These are phyloP conservation scores for Diarsia mendica DNA, from an alignment of 2,888 invertebrate genomes.

Conservation along the genomic window DNA sequence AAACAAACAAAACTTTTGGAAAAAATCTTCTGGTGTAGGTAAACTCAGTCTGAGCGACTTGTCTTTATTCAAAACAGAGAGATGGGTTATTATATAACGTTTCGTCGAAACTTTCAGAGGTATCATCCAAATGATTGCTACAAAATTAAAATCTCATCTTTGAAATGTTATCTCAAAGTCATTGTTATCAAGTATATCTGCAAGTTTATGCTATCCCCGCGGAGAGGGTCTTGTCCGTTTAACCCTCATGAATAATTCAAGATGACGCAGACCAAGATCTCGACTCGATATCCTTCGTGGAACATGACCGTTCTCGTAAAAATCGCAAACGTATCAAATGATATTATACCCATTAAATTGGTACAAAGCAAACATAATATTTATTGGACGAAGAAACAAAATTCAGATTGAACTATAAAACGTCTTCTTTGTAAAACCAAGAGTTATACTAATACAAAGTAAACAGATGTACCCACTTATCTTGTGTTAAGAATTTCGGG, in stretches of 20 bases:
- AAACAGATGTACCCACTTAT: not conserved
- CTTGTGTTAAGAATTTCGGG: not conserved
- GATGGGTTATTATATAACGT: not conserved
- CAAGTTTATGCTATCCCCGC: constrained; percentile 71
- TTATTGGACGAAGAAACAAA: constrained; percentile 4
- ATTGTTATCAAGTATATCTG: constrained; percentile 75
- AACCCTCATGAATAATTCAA: constrained; percentile 80
- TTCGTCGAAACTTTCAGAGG: not conserved
- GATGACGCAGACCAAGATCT: constrained; percentile 72
- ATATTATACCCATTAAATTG: constrained; percentile 54
- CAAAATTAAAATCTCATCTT: constrained; percentile 55
- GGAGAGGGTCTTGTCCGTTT: constrained; percentile 76
- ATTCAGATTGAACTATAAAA: constrained; percentile 19
- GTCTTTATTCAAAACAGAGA: constrained; percentile 1
- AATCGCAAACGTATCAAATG: constrained; percentile 68
- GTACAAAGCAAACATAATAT: constrained; percentile 42
- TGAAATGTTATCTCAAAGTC: constrained; percentile 66
- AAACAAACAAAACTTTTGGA: not conserved
- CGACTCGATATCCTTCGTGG: constrained; percentile 72
- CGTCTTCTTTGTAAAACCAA: not conserved
- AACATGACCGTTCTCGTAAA: constrained; percentile 72
- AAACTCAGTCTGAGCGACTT: not conserved
- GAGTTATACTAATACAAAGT: not conserved
- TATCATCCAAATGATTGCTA: constrained; percentile 13
- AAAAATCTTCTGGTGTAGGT: not conserved